phyloP scores from a whole-genome alignment of 2,113 vertebrate genomes.

The Lophotis ruficrista region DNA sequence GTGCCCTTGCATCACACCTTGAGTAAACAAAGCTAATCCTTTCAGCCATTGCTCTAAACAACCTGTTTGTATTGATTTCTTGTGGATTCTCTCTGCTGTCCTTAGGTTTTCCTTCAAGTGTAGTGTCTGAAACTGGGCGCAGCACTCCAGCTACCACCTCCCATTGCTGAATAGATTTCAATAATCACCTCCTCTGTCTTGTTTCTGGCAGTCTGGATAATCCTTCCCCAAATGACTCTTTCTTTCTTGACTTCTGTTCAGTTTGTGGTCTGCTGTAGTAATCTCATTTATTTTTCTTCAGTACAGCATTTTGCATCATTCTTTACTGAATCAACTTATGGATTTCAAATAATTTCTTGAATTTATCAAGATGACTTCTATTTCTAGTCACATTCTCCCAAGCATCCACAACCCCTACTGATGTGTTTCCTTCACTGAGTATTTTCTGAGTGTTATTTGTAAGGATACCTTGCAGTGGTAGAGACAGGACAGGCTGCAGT shows the following conservation, averaged over 20 bases:
- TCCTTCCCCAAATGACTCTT: slow-evolving; percentile 4
- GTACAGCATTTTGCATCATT: neutral
- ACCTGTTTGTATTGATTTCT: neutral
- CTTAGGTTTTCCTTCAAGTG: neutral
- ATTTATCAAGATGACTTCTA: neutral
- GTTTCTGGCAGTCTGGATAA: neutral
- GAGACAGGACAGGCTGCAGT: neutral
- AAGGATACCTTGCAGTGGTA: neutral
- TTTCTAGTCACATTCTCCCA: neutral
- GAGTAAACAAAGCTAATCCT: neutral
- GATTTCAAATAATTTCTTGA: slow-evolving; percentile 1
- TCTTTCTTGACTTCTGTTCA: neutral
- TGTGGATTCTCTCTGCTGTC: neutral
- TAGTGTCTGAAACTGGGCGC: neutral
- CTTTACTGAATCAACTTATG: neutral
- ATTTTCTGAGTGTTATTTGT: neutral
- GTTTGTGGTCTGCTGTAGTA: neutral
- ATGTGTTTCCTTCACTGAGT: neutral
- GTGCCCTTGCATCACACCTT: neutral
- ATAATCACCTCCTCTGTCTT: neutral
- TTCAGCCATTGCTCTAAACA: neutral
- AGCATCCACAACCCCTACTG: neutral
- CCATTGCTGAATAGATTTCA: neutral
- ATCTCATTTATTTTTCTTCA: neutral
- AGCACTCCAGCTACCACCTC: neutral